Base-by-base conservation (phyloP, 2,797 vertebrate genomes). In the Sebastes dallii region DNA sequence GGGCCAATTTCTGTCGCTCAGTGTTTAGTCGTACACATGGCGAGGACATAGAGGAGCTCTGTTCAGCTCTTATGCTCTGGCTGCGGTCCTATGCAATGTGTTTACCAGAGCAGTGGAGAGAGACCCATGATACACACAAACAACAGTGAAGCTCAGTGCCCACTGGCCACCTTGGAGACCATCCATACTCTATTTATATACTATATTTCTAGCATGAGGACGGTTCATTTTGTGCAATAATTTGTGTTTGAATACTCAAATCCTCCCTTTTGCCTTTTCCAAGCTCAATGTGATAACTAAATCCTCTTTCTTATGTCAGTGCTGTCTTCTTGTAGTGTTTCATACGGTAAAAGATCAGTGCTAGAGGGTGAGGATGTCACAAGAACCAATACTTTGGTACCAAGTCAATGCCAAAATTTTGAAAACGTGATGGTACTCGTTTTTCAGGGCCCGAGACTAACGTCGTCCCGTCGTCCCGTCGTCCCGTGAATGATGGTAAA, bases 1-100 rank as follows among this genome's bases (percentile, higher is more conserved):
- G 84, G 89, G 93, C 92, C 92, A 94, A 89, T 92, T 90, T 92
- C 85, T 83, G 84, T 81, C 66, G 86, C 81, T 80, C 82, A 4
- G 73, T 90, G 92, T 92, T 92, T 89, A 91, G 88, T 88, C 34
- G 30, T 86, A 89, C 91, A 91, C 91, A 92, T 71, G 82, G 80
- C 82, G 90, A 90, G 94, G 90, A 91, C 93, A 94, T 73, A 88
- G 86, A 88, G 86, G 78, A 72, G 88, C 90, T 91, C 90, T 93
- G 92, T 92, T 93, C 90, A 89, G 91, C 91, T 90, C 88, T 88
- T 84, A 81, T 88, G 92, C 91, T 85, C 91, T 95, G 94, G 94
- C 94, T 90, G 65, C 75, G 86, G 86, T 94, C 93, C 94, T 90
- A 78, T 89, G 86, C 87, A 91, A 90, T 77, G 85, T 93, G 91